These are phyloP conservation scores for Tragelaphus scriptus DNA, from an alignment of 2,113 vertebrate species.

Conservation along the genomic window DNA sequence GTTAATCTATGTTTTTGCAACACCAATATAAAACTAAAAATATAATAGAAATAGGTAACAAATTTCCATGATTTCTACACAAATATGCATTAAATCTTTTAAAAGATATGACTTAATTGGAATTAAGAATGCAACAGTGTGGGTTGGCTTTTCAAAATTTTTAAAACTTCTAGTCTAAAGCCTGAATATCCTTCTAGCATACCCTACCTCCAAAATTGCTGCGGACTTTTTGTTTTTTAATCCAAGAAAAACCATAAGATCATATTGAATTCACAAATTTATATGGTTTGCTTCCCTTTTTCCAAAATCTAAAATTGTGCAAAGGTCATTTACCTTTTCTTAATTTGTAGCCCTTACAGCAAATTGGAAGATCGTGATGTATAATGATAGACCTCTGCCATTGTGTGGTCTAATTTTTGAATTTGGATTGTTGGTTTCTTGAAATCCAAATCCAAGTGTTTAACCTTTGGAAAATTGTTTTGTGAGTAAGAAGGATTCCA, in stretches of 20 bases:
- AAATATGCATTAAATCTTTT: not conserved
- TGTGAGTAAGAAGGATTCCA: not conserved
- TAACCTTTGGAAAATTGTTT: not conserved
- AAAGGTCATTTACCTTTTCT: not conserved
- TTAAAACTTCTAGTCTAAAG: not conserved
- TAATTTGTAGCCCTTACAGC: not conserved
- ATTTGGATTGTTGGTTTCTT: slow-evolving; percentile 21
- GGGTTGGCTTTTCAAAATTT: not conserved
- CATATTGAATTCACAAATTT: not conserved
- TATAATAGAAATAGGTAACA: not conserved
- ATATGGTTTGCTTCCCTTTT: not conserved
- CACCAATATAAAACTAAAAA: not conserved
- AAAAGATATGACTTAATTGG: not conserved
- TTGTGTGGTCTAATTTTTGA: not conserved
- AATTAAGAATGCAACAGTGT: not conserved
- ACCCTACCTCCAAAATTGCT: not conserved
- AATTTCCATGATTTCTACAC: not conserved
- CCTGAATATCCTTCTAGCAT: not conserved
- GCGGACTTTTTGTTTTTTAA: not conserved
- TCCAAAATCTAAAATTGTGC: not conserved
- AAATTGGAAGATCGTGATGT: not conserved
- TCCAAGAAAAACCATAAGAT: not conserved
- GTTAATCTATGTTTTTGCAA: not conserved
- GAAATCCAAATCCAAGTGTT: not conserved
- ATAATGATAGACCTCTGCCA: not conserved